Evolutionary conservation across 2,113 vertebrate genomes (phyloP), one percentile per base, ranked within the genome.

Genomic region (Antechinus stuartii): DNA sequence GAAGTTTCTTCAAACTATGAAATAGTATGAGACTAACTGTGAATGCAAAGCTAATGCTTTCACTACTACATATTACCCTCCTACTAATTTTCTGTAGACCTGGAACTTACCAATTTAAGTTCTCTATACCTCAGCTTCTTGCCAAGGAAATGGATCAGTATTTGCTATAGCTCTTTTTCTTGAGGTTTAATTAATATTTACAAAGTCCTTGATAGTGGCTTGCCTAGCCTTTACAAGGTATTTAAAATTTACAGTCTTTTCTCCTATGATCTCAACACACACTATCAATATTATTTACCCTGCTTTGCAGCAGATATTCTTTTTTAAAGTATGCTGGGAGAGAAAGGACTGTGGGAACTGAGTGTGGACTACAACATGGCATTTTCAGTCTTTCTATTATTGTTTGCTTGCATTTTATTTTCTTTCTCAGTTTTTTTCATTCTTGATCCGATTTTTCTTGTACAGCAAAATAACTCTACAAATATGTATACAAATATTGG

Each of bases 171-270:
- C 61, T 96, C 22, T 92, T 89, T 93, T 95, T 92, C 68, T 42
- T 26, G 93, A 76, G 96, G 19, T 42, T 93, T 92, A 95, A 84
- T 57, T 89, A 94, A 76, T 92, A 92, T 93, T 96, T 95, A 57
- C 55, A 96, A 94, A 94, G 49, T 89, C 52, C 76, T 76, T 92
- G 92, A 84, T 91, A 95, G 68, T 54, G 61, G 12, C 68, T 52
- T 46, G 89, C 24, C 94, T 96, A 61, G 91, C 89, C 19, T 94
- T 93, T 76, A 11, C 46, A 57, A 95, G 42, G 42, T 53, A 95
- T 93, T 89, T 93, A 95, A 92, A 96, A 93, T 84, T 93, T 54
- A 94, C 55, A 57, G 42, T 90, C 3, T 57, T 89, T 89, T 94
- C 89, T 94, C 54, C 50, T 95, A 56, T 26, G 90, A 91, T 76